These are phyloP conservation scores for Puffinus mauretanicus DNA, from an alignment of 2,113 vertebrate genomes.

Conservation along the genomic window DNA sequence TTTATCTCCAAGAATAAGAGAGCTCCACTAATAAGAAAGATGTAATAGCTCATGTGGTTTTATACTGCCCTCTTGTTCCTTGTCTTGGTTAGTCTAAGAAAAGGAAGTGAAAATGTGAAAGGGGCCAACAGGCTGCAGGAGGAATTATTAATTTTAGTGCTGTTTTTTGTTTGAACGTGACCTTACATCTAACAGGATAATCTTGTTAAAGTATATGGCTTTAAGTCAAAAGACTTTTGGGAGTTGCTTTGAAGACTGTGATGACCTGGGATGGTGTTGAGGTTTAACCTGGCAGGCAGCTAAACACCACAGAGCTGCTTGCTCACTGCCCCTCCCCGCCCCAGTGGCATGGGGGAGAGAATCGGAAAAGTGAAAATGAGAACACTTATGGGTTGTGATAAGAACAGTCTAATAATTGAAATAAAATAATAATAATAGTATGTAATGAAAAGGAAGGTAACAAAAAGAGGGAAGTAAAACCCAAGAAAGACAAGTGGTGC, in stretches of 20 bases:
- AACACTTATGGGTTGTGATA: too few relatives aligned
- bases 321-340: too few relatives aligned
- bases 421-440: too few relatives aligned
- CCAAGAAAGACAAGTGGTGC: too few relatives aligned
- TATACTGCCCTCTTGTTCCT: background rate
- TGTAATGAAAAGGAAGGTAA: too few relatives aligned
- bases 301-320: too few relatives aligned
- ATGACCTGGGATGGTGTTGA: background rate
- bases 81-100: background rate
- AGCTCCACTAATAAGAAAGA: background rate
- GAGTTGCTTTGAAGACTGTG: background rate
- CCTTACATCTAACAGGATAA: background rate
- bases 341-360: too few relatives aligned
- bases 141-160: background rate
- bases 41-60: background rate
- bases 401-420: too few relatives aligned
- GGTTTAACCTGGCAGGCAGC: too few relatives aligned
- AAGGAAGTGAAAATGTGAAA: background rate
- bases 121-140: background rate
- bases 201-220: background rate
- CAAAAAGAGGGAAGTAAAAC: too few relatives aligned
- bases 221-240: background rate
- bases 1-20: background rate
- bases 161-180: background rate
- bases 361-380: too few relatives aligned